phyloP scores from a whole-genome alignment of 2,113 vertebrate genomes.

The Platysternon megacephalum region DNA sequence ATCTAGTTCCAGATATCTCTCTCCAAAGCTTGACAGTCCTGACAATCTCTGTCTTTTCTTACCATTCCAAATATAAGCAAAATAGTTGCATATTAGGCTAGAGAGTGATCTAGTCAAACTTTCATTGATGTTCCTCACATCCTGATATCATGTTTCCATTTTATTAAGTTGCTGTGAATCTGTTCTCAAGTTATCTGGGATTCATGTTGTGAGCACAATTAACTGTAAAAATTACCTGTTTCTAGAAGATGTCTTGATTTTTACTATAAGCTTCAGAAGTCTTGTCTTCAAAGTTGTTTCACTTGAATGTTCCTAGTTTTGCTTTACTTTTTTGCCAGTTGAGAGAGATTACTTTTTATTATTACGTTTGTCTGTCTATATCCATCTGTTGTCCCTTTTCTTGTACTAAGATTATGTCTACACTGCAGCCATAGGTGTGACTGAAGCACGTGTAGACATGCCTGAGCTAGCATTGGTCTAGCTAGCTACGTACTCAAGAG shows the following conservation, averaged over 20 bases:
- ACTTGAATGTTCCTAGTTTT: neutral
- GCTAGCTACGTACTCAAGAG: neutral
- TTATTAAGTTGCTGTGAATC: slow-evolving; percentile 39
- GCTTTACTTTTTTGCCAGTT: slow-evolving; percentile 7
- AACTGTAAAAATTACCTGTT: slow-evolving; percentile 29
- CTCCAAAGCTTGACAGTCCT: slow-evolving; percentile 48
- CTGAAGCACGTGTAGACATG: neutral
- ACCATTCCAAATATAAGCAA: slow-evolving; percentile 60
- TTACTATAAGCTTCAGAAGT: slow-evolving; percentile 13
- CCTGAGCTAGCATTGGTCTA: neutral
- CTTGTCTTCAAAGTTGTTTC: slow-evolving; percentile 45
- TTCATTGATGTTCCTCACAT: slow-evolving; percentile 60
- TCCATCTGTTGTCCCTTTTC: neutral
- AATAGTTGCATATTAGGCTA: slow-evolving; percentile 65
- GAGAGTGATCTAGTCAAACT: slow-evolving; percentile 63
- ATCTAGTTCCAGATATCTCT: slow-evolving; percentile 62
- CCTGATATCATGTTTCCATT: slow-evolving; percentile 29
- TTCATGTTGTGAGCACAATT: slow-evolving; percentile 37
- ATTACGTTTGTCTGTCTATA: neutral
- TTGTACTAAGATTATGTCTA: neutral
- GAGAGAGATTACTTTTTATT: neutral
- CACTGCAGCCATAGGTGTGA: neutral
- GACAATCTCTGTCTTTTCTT: slow-evolving; percentile 49
- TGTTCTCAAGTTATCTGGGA: slow-evolving; percentile 51
- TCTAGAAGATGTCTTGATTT: slow-evolving; percentile 52